A percentile compares a stretch with the other conserved stretches of the same genome.
Evolutionary conservation across 2,888 invertebrate species (phyloP).

Genomic region (Meloe dianella): DNA sequence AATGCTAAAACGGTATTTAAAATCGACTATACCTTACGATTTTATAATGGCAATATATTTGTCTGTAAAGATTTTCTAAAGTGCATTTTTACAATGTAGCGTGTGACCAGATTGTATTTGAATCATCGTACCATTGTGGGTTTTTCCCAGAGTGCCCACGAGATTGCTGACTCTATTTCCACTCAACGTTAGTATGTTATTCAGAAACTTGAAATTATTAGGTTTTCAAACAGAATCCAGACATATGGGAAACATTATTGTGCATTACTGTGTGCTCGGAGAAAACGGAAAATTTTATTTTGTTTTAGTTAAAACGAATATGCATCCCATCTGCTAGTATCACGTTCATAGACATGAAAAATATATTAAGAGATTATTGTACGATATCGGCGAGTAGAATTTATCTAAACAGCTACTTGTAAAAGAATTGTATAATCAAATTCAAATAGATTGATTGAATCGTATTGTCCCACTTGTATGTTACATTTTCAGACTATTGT

Average conservation of each 20-base stretch:
- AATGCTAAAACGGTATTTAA: neutral
- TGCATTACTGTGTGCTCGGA: conserved; percentile 14
- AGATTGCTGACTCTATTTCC: conserved; percentile 40
- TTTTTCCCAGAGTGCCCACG: conserved; percentile 33
- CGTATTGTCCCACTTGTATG: neutral
- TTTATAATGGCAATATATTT: neutral
- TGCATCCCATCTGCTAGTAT: neutral
- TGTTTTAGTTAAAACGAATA: neutral
- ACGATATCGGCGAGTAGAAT: neutral
- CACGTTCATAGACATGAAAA: neutral
- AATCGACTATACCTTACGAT: neutral
- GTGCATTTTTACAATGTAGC: neutral
- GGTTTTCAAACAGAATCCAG: conserved; percentile 37
- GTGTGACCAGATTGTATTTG: neutral
- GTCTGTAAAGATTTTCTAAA: neutral
- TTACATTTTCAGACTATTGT: neutral
- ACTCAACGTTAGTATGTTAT: conserved; percentile 32
- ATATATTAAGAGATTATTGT: neutral
- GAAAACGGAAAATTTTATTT: conserved; percentile 8
- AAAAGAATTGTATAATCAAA: neutral
- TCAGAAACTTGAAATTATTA: conserved; percentile 36
- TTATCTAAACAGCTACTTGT: neutral
- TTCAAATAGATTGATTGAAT: neutral
- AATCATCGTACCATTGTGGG: neutral
- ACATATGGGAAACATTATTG: conserved; percentile 24